Evolutionary conservation across 1,140 invertebrate species (phyloP).

Genomic region (Mactra quadrangularis): DNA sequence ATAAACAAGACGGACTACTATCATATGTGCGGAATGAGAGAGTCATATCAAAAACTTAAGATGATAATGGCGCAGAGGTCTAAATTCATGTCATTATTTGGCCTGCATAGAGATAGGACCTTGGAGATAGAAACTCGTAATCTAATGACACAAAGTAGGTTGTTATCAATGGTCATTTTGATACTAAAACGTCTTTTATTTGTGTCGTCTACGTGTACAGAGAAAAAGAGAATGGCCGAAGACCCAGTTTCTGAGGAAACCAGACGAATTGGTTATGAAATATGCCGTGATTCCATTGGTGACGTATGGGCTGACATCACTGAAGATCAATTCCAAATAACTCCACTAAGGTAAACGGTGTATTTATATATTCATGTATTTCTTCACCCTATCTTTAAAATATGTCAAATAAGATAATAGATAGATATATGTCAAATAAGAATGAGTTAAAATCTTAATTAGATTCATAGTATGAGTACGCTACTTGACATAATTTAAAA

Average conservation of each 20-base stretch:
- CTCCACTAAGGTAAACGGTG: conserved; percentile 30
- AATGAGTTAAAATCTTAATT: no score
- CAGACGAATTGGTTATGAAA: conserved; percentile 27
- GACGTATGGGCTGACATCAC: conserved; percentile 27
- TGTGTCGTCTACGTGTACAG: not conserved
- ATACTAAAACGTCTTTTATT: conserved; percentile 30
- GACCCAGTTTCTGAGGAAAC: conserved; percentile 10
- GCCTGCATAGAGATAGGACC: conserved; percentile 1
- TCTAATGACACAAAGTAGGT: conserved; percentile 27
- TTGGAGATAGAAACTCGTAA: conserved; percentile 46
- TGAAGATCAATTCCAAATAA: conserved; percentile 44
- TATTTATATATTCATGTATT: no score
- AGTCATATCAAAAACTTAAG: no score
- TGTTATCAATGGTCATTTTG: conserved; percentile 14
- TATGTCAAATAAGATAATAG: no score
- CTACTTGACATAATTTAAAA: no score
- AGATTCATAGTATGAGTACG: no score
- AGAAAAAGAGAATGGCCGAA: conserved; percentile 5
- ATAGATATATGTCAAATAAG: no score
- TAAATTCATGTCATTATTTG: conserved; percentile 39
- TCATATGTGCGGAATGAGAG: no score
- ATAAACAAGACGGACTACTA: no score
- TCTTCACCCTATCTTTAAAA: no score
- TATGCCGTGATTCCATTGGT: conserved; percentile 55
- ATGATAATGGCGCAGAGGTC: not conserved